These are phyloP conservation scores for Papilio gigon DNA, from an alignment of 2,888 invertebrate species.

Conservation along the genomic window DNA sequence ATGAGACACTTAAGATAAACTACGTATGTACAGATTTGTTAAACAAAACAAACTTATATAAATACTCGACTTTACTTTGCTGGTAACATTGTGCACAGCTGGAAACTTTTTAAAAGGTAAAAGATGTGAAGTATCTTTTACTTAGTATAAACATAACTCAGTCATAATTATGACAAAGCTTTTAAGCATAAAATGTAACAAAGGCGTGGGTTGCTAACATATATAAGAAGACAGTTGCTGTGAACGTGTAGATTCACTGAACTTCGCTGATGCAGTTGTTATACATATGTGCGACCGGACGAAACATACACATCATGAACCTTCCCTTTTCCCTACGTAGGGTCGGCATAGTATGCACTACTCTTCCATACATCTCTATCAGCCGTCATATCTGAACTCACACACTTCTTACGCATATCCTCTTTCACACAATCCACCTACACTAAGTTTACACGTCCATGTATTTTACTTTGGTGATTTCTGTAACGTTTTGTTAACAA, in stretches of 20 bases:
- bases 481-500: conserved; percentile 4
- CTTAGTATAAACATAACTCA: neutral
- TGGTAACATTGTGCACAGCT: neutral
- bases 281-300: too few species aligned
- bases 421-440: too few species aligned
- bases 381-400: too few species aligned
- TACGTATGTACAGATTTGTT: conserved; percentile 3
- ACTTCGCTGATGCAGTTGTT: too few species aligned
- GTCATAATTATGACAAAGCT: neutral
- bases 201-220: neutral
- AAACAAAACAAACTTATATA: neutral
- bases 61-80: neutral
- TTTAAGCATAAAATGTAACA: neutral
- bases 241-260: too few species aligned
- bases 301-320: too few species aligned
- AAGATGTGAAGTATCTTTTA: neutral
- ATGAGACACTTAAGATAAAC: conserved; percentile 20
- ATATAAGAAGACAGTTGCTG: neutral
- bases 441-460: neutral
- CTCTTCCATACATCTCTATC: too few species aligned
- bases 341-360: too few species aligned
- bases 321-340: too few species aligned
- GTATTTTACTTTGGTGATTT: neutral
- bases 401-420: too few species aligned
- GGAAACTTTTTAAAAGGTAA: neutral